Evolutionary conservation across 2,797 vertebrate species (phyloP), one percentile per base, ranked within the genome.

Genomic region (Phrynocephalus vlangalii): DNA sequence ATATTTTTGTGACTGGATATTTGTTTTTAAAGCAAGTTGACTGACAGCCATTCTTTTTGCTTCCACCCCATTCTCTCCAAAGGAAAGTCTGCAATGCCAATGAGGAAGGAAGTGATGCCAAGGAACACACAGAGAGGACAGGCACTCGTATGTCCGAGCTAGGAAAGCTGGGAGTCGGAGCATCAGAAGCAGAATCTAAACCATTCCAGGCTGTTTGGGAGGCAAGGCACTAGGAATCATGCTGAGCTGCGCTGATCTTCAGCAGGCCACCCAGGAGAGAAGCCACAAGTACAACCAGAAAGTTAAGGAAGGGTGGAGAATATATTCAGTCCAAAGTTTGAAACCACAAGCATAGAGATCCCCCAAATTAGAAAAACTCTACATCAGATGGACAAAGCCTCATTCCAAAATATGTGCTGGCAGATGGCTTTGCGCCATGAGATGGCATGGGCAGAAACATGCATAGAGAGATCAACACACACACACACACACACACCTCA

Each of bases 41-140:
- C 63, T 87, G 86, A 77, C 80, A 83, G 48, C 44, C 30, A 52
- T 78, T 30, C 24, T 48, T 90, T 82, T 0, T 52, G 16, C 70
- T 86, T 86, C 84, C 52, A n/a, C 7, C 52, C 80, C 38, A 6
- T 79, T 48, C 75, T 52, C 92, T 77, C 92, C 90, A 91, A 88
- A 93, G 90, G 86, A 94, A 93, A 92, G 94, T 91, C 92, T 94
- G 93, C 91, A 92, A 93, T 94, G 94, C 93, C 95, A 94, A 91
- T 91, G 87, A 93, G 86, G 84, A 92, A 85, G 68, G 89, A 90
- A 86, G 87, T 81, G 90, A 92, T 94, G 93, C 94, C 93, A 95
- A 93, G 88, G 92, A 88, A 15, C 3, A 79, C 72, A 85, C 52
- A 18, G 85, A 75, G 82, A 80, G 15, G 87, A 90, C 85, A 0